Percentiles rank a stretch among this genome's conserved stretches.
These are phyloP conservation scores for Leucoma salicis DNA, from an alignment of 2,888 invertebrate genomes.

Conservation along the genomic window DNA sequence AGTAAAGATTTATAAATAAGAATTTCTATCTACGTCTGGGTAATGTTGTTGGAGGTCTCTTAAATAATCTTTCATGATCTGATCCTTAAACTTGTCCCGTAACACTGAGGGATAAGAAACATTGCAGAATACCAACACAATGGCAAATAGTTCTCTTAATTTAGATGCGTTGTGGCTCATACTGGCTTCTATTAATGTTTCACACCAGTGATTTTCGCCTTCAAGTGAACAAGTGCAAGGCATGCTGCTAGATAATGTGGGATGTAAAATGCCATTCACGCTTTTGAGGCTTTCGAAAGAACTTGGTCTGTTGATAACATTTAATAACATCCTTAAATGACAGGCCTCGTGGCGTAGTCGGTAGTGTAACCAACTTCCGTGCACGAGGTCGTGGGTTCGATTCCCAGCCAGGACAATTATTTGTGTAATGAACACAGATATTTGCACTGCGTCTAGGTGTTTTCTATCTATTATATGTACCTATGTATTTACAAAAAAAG, in stretches of 20 bases:
- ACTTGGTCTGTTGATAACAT: conserved; percentile 20
- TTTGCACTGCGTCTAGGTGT: no score
- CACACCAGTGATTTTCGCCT: conserved; percentile 13
- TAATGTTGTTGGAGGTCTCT: conserved; percentile 1
- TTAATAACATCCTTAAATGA: conserved; percentile 12
- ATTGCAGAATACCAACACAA: neutral
- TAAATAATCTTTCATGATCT: conserved; percentile 1
- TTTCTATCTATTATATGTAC: no score
- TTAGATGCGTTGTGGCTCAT: neutral
- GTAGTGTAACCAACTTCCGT: no score
- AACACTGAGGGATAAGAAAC: neutral
- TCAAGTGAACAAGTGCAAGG: conserved; percentile 13
- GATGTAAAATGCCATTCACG: conserved; percentile 16
- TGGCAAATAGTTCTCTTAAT: neutral
- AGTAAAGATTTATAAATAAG: neutral
- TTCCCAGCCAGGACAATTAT: no score
- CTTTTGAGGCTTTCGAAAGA: conserved; percentile 20
- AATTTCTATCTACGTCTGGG: neutral
- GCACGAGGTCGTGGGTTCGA: no score
- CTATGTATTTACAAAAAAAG: no score
- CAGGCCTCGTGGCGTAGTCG: no score
- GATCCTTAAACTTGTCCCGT: neutral
- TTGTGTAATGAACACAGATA: no score
- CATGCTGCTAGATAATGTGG: conserved; percentile 18
- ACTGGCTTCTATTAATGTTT: conserved; percentile 4